Evolutionary conservation across 2,797 vertebrate genomes (phyloP).

Genomic region (Hafferia zeledoni): DNA sequence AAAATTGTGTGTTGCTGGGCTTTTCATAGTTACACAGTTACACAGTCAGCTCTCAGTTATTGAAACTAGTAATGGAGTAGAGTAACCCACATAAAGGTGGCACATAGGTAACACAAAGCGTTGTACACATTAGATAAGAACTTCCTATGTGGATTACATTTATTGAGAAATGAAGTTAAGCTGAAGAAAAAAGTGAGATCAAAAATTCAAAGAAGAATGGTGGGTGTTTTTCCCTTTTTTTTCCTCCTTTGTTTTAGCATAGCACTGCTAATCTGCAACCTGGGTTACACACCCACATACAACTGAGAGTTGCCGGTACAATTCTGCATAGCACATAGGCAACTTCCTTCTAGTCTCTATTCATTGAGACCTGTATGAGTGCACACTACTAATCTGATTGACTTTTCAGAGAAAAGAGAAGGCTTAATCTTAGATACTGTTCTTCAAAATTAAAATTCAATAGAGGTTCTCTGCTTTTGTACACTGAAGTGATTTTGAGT

Average conservation of each 20-base stretch:
- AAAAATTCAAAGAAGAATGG: conserved; percentile 52
- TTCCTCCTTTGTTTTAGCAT: conserved; percentile 56
- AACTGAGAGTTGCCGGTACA: conserved; percentile 26
- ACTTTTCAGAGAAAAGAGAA: conserved; percentile 28
- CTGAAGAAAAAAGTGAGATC: conserved; percentile 26
- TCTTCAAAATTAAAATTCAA: neutral
- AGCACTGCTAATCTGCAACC: conserved; percentile 62
- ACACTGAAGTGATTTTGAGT: conserved; percentile 9
- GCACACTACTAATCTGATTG: neutral
- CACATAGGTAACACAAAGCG: neutral
- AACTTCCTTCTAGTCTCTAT: conserved; percentile 47
- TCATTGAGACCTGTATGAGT: conserved; percentile 5
- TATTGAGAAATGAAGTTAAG: neutral
- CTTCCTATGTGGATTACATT: neutral
- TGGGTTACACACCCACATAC: conserved; percentile 64
- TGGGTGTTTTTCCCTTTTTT: conserved; percentile 55
- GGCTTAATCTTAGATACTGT: neutral
- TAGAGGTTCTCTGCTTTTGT: neutral
- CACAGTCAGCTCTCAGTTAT: neutral
- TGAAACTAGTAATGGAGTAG: neutral
- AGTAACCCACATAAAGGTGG: neutral
- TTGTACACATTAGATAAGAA: neutral
- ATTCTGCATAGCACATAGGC: conserved; percentile 22
- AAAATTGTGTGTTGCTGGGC: neutral
- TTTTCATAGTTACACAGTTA: neutral